A percentile compares a stretch with the other conserved stretches of the same genome.
phyloP scores from a whole-genome alignment of 2,888 invertebrate genomes.

The Brachylomia viminalis region DNA sequence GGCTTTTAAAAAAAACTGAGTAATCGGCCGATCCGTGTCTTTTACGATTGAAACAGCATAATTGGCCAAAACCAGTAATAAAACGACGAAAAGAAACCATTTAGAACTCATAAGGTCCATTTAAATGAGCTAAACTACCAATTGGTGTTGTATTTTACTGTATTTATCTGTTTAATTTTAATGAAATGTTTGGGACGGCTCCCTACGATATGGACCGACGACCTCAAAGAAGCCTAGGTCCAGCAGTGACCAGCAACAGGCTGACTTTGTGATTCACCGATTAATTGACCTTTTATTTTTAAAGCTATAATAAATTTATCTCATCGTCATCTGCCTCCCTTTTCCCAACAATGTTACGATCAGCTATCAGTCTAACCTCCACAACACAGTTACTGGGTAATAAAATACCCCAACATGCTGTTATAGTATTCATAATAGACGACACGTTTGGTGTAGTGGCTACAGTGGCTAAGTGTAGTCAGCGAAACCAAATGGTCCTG shows the following conservation, averaged over 20 bases:
- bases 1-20: background rate
- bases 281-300: too few species aligned
- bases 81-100: background rate
- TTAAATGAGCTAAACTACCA: background rate
- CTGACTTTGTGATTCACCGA: background rate
- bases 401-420: background rate
- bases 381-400: background rate
- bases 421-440: background rate
- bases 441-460: too few species aligned
- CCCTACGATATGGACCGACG: background rate
- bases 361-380: background rate
- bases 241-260: background rate
- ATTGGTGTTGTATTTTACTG: background rate
- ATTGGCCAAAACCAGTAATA: background rate
- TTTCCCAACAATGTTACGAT: background rate
- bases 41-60: background rate
- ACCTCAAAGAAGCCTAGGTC: too few species aligned
- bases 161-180: background rate
- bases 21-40: too few species aligned
- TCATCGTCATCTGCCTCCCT: background rate
- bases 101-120: background rate
- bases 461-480: too few species aligned
- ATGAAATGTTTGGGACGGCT: background rate
- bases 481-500: too few species aligned
- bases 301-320: constrained; percentile 76